Base-by-base conservation (phyloP, 2,888 invertebrate genomes). In the Cerastoderma edule region DNA sequence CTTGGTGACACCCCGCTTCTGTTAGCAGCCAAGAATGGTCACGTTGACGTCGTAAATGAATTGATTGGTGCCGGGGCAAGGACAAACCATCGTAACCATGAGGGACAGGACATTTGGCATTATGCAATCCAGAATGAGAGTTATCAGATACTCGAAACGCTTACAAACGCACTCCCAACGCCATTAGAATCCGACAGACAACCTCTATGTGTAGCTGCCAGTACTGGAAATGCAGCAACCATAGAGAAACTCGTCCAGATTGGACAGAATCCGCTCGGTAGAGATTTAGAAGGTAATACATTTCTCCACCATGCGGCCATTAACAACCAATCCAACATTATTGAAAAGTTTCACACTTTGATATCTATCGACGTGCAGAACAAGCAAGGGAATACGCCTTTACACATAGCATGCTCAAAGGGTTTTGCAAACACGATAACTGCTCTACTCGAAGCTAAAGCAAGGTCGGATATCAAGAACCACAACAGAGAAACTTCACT, bases 301-400 rank as follows among this genome's bases (percentile, higher is more conserved):
- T 86, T 89, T 60, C 80, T 88, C 32, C 91, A 91, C 69, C 67
- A 86, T 39, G 91, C 92, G 6, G 90, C 92, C 4, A 83, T 87
- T 67, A 74, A 84, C 19, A 84, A 91, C 74, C 75, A 85, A 30
- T 56, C 65, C 0, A 77, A 74, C 8, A 82, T 89, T 5, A 83
- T 90, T n/a, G 69, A 85, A 28, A 70, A 56, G 22, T 89, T 89
- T 70, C 30, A 80, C 16, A 56, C 75, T 6, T 22, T 73, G 6
- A 70, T 78, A 3, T 78, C 83, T 19, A 67, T 89, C 28, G 84
- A 90, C 71, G 63, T 54, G 5, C 72, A 85, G 68, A 90, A 90
- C 66, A 67, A 73, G 8, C 69, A 86, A 32, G 91, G 90, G 1
- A 86, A 91, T 75, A 91, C 91, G 1, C 84, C 91, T 0, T 76